Base-by-base conservation (phyloP, 2,113 vertebrate species). In the Scomber japonicus region DNA sequence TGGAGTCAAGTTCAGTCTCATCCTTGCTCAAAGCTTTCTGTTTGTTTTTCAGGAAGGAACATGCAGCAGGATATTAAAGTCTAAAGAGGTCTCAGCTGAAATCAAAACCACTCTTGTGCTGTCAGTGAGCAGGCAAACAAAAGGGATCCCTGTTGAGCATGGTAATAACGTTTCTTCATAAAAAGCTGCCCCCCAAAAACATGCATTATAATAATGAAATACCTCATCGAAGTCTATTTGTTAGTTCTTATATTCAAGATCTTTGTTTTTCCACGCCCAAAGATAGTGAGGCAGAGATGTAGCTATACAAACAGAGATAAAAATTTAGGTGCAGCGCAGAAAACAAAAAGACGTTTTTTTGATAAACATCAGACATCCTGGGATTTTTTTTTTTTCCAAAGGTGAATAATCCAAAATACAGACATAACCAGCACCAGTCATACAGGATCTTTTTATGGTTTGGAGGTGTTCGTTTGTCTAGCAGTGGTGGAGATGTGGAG, bases 31-130 rank as follows among this genome's bases (percentile, higher is more conserved):
- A 14, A 0, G 1, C 19, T 53, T 68, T 72, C 15, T 82, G 72
- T 85, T 87, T 83, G 62, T 86, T 83, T 87, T 80, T 71, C 78
- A 85, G 78, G 82, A 87, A 82, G 86, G 78, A 76, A 80, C 71
- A 67, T 53, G 30, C 24, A 72, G 78, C 85, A 75, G 88, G 82
- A 92, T 86, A 88, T 90, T 86, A 78, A 82, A 75, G 88, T 61
- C 80, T 81, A 35, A 81, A 88, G 76, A 62, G 56, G 49, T 83
- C n/a, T 59, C 50, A 48, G 65, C 24, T 67, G 78, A 84, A 89
- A 84, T 71, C 45, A 74, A 54, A 89, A 84, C 66, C 78, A 14
- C 69, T 57, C 35, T 3, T 68, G 71, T 19, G 3, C 49, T 48
- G 57, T 46, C 63, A 60, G 0, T 61, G 21, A 88, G 60, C 24